These are phyloP conservation scores for Drosophila lowei DNA, from an alignment of 1,140 invertebrate genomes.

Conservation along the genomic window DNA sequence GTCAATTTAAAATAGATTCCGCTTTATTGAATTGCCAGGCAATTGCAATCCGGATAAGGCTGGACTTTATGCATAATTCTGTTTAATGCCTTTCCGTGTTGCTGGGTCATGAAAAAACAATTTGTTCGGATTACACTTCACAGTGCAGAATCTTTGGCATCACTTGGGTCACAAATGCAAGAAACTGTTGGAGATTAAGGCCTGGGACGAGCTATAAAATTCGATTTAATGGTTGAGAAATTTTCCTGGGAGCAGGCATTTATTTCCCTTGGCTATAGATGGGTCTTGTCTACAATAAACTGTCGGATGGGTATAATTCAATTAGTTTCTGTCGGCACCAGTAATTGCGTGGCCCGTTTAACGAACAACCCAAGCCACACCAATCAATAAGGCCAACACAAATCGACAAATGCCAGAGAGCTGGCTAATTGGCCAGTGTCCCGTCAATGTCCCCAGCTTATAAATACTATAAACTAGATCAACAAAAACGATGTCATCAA, in stretches of 20 bases:
- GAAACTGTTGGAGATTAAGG: background rate
- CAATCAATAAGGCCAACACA: constrained; percentile 50
- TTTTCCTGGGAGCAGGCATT: background rate
- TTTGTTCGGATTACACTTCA: constrained; percentile 41
- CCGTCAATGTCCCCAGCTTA: background rate
- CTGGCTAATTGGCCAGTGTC: constrained; percentile 40
- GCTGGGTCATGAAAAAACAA: constrained; percentile 28
- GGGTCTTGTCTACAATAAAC: background rate
- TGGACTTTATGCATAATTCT: constrained; percentile 49
- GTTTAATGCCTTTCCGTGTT: constrained; percentile 32
- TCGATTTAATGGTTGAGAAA: background rate
- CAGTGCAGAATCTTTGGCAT: constrained; percentile 28
- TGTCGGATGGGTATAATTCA: constrained; percentile 24
- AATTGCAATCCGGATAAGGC: background rate
- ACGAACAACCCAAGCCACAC: constrained; percentile 18
- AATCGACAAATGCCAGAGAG: constrained; percentile 1
- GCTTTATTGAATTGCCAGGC: constrained; percentile 48
- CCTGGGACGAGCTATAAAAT: background rate
- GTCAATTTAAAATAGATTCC: constrained; percentile 37
- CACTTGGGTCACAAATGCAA: background rate
- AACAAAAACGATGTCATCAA: constrained; percentile 34
- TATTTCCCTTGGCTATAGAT: background rate
- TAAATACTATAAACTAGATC: constrained; percentile 1
- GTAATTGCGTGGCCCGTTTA: constrained; percentile 21
- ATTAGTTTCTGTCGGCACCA: constrained; percentile 25